These are phyloP conservation scores for Cremastobaeus sp. DNA, from an alignment of 2,888 invertebrate species.

Conservation along the genomic window DNA sequence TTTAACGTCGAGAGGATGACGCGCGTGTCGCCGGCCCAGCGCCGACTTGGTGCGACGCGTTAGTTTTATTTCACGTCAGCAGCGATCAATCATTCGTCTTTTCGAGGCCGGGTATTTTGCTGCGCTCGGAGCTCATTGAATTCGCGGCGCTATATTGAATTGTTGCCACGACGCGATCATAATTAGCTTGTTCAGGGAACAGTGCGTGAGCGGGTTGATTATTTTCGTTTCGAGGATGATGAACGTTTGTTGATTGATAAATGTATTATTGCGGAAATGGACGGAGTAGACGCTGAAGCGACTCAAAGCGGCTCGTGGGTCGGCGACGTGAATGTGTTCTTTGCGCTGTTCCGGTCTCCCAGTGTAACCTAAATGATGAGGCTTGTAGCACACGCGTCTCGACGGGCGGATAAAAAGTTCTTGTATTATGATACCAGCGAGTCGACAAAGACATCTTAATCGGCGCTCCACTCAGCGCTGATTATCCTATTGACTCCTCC, in stretches of 20 bases:
- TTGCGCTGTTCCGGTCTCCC: slow-evolving; percentile 13
- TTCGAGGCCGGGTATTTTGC: slow-evolving; percentile 38
- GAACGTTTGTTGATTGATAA: slow-evolving; percentile 40
- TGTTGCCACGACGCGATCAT: slow-evolving; percentile 26
- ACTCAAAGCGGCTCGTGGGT: slow-evolving; percentile 23
- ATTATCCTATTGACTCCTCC: slow-evolving; percentile 18
- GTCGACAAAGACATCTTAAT: slow-evolving; percentile 22
- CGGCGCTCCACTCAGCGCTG: slow-evolving; percentile 17
- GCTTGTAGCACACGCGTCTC: slow-evolving; percentile 19
- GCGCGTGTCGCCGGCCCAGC: slow-evolving; percentile 44
- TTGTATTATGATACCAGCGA: slow-evolving; percentile 21
- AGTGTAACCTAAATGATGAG: slow-evolving; percentile 19
- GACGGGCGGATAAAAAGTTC: slow-evolving; percentile 13
- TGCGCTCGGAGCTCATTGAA: slow-evolving; percentile 53
- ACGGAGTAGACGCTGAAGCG: slow-evolving; percentile 2
- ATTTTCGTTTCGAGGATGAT: slow-evolving; percentile 28
- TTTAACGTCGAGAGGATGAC: slow-evolving; percentile 50
- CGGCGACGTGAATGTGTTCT: slow-evolving; percentile 17
- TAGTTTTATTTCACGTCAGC: slow-evolving; percentile 45
- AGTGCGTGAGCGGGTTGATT: slow-evolving; percentile 28
- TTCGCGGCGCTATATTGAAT: slow-evolving; percentile 53
- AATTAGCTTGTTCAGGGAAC: slow-evolving; percentile 39
- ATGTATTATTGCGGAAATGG: slow-evolving; percentile 38
- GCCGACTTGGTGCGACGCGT: slow-evolving; percentile 33
- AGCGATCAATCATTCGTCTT: slow-evolving; percentile 58